These are phyloP conservation scores for Natator depressus DNA, from an alignment of 2,113 vertebrate genomes.

Conservation along the genomic window DNA sequence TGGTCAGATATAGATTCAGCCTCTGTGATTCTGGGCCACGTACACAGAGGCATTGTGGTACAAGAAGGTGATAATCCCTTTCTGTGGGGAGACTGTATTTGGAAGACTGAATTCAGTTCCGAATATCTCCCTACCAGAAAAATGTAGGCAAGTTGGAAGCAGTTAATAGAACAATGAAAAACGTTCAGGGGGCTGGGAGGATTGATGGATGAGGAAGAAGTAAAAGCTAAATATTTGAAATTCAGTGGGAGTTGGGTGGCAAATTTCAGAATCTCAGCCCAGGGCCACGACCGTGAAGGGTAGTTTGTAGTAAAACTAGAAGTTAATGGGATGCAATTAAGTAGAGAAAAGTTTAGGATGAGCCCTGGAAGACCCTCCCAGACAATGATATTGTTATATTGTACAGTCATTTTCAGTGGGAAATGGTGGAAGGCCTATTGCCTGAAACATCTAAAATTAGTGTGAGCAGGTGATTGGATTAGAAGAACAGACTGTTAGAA, in stretches of 20 bases:
- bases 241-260: background rate
- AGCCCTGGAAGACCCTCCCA: background rate
- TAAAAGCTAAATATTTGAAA: background rate
- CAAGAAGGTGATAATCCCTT: background rate
- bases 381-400: background rate
- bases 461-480: background rate
- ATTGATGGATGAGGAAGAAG: background rate
- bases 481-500: background rate
- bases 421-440: rapidly evolving
- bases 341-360: background rate
- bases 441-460: background rate
- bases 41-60: background rate
- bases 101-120: background rate
- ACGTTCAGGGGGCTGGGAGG: background rate
- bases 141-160: background rate
- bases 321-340: background rate
- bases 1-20: background rate
- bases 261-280: background rate
- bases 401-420: background rate
- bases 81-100: background rate
- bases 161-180: background rate
- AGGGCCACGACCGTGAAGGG: background rate
- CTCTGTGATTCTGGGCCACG: background rate
- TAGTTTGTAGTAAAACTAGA: background rate
- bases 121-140: background rate